Evolutionary conservation across 2,888 invertebrate species (phyloP).

Genomic region (Crepidodera aurea): DNA sequence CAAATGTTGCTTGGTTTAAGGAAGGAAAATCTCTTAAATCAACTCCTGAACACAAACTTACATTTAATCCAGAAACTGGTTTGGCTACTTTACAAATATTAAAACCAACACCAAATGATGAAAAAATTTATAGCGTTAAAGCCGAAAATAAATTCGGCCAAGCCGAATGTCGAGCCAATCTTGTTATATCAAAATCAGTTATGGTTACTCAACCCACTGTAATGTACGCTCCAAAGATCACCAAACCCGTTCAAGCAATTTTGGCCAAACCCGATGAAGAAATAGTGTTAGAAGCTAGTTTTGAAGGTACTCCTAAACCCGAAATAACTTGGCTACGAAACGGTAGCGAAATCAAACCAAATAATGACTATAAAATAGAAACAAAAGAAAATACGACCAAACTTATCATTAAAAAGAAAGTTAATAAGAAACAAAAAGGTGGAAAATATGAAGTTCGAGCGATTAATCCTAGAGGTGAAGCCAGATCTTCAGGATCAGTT

Average conservation of each 20-base stretch:
- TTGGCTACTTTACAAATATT: constrained; percentile 70
- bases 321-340: constrained; percentile 87
- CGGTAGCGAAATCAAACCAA: constrained; percentile 75
- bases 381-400: constrained; percentile 70
- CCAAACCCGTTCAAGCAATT: constrained; percentile 79
- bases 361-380: constrained; percentile 69
- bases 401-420: constrained; percentile 68
- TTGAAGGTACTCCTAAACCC: constrained; percentile 75
- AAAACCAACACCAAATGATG: constrained; percentile 72
- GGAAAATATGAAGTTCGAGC: constrained; percentile 90
- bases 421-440: constrained; percentile 74
- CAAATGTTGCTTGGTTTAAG: constrained; percentile 75
- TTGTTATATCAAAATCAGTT: constrained; percentile 67
- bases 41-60: constrained; percentile 65
- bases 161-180: constrained; percentile 77
- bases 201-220: constrained; percentile 64
- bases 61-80: constrained; percentile 70
- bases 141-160: constrained; percentile 78
- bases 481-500: constrained; percentile 84
- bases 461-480: constrained; percentile 79
- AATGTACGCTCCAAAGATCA: constrained; percentile 76
- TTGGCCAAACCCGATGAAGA: constrained; percentile 75
- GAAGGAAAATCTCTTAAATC: constrained; percentile 70
- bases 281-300: constrained; percentile 74
- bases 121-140: constrained; percentile 73